A percentile compares a stretch with the other conserved stretches of the same genome.
Evolutionary conservation across 92 coral and sea anemone species (phyloP).

Genomic region (Palythoa grandiflora): DNA sequence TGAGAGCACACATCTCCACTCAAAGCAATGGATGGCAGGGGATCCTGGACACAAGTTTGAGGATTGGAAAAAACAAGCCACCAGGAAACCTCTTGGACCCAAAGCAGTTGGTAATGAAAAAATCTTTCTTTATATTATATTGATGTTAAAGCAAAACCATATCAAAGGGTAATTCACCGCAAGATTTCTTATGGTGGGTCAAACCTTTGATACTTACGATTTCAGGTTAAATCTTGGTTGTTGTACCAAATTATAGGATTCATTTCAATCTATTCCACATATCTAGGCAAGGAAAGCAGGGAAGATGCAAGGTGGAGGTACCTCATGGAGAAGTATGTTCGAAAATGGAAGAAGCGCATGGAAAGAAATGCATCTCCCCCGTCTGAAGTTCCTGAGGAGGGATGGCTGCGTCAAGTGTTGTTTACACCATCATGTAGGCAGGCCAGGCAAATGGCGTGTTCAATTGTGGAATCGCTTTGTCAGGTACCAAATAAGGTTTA

Average conservation of each 20-base stretch:
- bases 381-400: conserved; percentile 80
- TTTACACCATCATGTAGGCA: conserved; percentile 96
- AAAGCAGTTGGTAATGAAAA: conserved; percentile 56
- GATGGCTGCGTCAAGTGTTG: conserved; percentile 94
- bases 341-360: conserved; percentile 72
- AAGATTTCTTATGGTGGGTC: too few species aligned
- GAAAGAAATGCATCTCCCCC: conserved; percentile 63
- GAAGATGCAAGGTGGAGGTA: conserved; percentile 76
- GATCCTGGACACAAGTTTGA: conserved; percentile 71
- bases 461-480: conserved; percentile 93
- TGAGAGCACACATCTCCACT: conserved; percentile 61
- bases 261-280: not conserved
- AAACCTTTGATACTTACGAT: too few species aligned
- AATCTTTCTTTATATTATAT: not conserved
- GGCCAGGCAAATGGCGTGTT: conserved; percentile 94
- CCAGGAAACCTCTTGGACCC: conserved; percentile 60
- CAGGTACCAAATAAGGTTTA: conserved; percentile 73
- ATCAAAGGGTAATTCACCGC: too few species aligned
- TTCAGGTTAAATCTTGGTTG: too few species aligned
- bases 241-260: too few species aligned
- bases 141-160: too few species aligned
- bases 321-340: conserved; percentile 77
- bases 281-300: conserved; percentile 67
- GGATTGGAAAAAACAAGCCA: conserved; percentile 78
- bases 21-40: conserved; percentile 83